Evolutionary conservation across 2,797 vertebrate genomes (phyloP).

Genomic region (Falco cherrug): DNA sequence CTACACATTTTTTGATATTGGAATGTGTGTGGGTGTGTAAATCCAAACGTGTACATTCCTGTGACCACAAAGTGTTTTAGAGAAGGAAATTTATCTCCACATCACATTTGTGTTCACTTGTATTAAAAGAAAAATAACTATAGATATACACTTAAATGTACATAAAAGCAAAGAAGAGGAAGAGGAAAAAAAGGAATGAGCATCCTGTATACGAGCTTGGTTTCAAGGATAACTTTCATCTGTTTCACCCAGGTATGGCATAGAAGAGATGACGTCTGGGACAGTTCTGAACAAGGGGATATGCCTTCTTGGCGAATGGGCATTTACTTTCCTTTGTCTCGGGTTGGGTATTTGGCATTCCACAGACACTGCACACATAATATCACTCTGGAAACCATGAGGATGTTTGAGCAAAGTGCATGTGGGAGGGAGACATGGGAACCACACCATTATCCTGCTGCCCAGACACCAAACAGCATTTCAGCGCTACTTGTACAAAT

Average conservation of each 20-base stretch:
- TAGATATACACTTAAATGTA: neutral
- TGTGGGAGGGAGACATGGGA: neutral
- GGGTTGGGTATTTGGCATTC: neutral
- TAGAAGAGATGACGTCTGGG: neutral
- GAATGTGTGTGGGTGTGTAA: conserved; percentile 30
- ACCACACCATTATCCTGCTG: neutral
- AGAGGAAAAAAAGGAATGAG: neutral
- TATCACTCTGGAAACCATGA: neutral
- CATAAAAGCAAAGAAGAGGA: conserved; percentile 17
- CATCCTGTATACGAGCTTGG: neutral
- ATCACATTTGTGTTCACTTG: conserved; percentile 42
- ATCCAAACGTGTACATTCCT: conserved; percentile 12
- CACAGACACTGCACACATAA: neutral
- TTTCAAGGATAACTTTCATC: neutral
- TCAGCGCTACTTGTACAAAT: neutral
- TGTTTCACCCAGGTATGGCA: neutral
- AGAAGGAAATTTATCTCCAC: conserved; percentile 27
- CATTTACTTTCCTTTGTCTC: neutral
- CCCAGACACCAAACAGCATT: neutral
- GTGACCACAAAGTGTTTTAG: conserved; percentile 41
- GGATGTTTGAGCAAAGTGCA: neutral
- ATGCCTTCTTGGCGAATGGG: neutral
- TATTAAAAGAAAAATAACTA: conserved; percentile 35
- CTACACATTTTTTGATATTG: neutral
- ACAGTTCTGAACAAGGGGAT: neutral